Percentiles rank a stretch among this genome's conserved stretches.
phyloP scores from a whole-genome alignment of 2,797 vertebrate genomes.

The Phrynocephalus vlangalii region DNA sequence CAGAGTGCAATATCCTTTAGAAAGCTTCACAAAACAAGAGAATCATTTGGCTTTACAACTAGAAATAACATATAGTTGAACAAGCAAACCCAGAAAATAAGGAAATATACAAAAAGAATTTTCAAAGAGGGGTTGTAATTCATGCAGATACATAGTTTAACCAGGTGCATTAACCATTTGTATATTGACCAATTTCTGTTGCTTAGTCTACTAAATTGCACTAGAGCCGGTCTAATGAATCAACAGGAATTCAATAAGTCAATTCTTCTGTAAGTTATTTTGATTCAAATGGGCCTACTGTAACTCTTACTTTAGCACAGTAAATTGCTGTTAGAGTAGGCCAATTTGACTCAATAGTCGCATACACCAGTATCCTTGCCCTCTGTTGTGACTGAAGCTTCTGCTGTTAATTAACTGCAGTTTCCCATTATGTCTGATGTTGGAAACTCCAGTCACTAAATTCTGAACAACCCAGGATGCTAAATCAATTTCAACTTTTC shows the following conservation, averaged over 20 bases:
- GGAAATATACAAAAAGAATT: not conserved
- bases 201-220: no score
- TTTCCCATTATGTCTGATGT: not conserved
- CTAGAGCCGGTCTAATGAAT: no score
- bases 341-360: not conserved
- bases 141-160: not conserved
- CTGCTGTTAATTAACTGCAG: not conserved
- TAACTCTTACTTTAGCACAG: no score
- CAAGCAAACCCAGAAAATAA: conserved; percentile 31
- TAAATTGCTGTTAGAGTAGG: no score
- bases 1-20: conserved; percentile 7
- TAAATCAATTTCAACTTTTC: not conserved
- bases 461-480: not conserved
- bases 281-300: no score
- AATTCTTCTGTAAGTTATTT: no score
- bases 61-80: conserved; percentile 38
- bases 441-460: not conserved
- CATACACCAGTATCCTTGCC: not conserved
- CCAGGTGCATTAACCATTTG: not conserved
- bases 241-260: no score
- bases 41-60: conserved; percentile 32
- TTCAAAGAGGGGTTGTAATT: not conserved
- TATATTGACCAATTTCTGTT: not conserved
- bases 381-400: not conserved
- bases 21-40: conserved; percentile 37